Conservation (phyloP, 2,113 vertebrate species). For the Capreolus pygargus region DNA sequence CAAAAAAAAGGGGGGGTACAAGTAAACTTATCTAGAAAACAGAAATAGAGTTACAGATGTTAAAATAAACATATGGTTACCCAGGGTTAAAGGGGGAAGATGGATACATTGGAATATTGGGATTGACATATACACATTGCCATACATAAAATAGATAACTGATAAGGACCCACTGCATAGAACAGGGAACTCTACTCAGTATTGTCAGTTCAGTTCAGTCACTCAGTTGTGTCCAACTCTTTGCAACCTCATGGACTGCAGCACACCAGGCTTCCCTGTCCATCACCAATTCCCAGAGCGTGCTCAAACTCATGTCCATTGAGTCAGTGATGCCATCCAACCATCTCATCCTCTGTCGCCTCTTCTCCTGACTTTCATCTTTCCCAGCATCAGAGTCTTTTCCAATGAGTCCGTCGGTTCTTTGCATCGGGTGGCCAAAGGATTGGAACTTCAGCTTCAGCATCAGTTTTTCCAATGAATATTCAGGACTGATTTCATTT, state of each 20-base stretch:
- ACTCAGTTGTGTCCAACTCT: too few species aligned
- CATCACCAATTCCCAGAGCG: accelerated
- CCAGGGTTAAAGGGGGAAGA: background rate
- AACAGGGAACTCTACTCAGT: background rate
- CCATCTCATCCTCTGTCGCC: background rate
- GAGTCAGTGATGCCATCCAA: background rate
- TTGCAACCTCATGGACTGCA: too few species aligned
- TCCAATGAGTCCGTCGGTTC: background rate
- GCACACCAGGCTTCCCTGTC: background rate
- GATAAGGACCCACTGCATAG: background rate
- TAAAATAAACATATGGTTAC: background rate
- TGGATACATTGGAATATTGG: background rate
- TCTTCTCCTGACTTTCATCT: background rate
- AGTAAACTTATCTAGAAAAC: background rate
- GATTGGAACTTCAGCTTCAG: background rate
- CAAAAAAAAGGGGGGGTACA: background rate
- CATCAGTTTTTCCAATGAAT: background rate
- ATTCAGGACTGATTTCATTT: background rate
- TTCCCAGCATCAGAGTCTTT: background rate
- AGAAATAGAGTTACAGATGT: background rate
- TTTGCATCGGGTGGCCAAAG: background rate
- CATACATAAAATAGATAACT: background rate
- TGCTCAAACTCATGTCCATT: background rate
- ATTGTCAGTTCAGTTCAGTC: background rate
- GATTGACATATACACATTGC: background rate